Evolutionary conservation across 2,888 invertebrate genomes (phyloP).

Genomic region (Petrolisthes manimaculis): DNA sequence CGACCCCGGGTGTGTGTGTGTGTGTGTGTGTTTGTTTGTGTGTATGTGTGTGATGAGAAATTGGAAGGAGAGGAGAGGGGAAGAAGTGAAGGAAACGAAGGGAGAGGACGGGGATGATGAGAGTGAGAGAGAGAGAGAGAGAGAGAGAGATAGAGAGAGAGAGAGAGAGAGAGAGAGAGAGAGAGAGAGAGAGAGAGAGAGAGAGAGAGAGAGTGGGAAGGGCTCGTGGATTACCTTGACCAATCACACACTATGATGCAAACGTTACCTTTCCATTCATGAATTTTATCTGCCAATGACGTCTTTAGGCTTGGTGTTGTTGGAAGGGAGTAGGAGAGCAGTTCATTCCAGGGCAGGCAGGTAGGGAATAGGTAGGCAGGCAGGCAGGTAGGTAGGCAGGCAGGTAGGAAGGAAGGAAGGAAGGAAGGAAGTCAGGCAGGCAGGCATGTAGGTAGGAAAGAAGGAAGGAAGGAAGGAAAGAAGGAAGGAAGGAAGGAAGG

Average conservation of each 20-base stretch:
- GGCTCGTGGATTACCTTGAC: not conserved
- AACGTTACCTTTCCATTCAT: not conserved
- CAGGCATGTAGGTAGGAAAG: not conserved
- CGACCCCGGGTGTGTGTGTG: too few species aligned
- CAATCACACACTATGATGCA: not conserved
- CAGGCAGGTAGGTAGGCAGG: not conserved
- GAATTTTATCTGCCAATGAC: not conserved
- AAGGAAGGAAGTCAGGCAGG: not conserved
- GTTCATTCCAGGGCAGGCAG: too few species aligned
- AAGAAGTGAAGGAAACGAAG: not conserved
- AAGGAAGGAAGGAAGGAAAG: not conserved
- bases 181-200: not conserved
- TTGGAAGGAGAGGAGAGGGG: not conserved
- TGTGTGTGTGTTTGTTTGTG: not conserved
- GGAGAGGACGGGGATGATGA: too few species aligned
- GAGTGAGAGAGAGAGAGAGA: not conserved
- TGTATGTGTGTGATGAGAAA: not conserved
- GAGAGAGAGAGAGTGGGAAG: not conserved
- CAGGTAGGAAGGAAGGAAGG: not conserved
- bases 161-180: not conserved
- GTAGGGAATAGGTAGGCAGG: too few species aligned
- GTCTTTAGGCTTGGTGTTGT: too few species aligned
- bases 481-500: not conserved
- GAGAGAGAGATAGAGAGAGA: not conserved
- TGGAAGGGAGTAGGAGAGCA: too few species aligned